These are phyloP conservation scores for Apteryx mantelli DNA, from an alignment of 2,113 vertebrate genomes.

Conservation along the genomic window DNA sequence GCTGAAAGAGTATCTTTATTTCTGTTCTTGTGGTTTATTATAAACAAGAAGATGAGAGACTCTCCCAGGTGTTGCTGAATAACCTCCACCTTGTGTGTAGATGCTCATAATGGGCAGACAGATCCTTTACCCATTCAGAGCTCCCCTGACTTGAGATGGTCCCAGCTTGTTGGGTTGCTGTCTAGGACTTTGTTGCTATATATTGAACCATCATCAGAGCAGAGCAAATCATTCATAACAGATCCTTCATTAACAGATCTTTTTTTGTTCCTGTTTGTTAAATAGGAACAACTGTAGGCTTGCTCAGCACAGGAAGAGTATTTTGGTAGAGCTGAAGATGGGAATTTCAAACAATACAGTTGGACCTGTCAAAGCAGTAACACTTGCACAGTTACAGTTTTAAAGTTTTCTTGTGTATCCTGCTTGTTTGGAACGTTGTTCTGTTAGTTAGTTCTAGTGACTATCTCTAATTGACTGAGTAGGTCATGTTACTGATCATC, in stretches of 20 bases:
- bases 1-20: not conserved
- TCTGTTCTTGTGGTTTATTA: not conserved
- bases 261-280: not conserved
- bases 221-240: not conserved
- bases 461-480: not conserved
- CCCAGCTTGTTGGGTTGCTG: not conserved
- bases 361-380: not conserved
- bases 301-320: not conserved
- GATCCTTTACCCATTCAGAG: not conserved
- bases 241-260: not conserved
- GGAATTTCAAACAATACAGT: not conserved
- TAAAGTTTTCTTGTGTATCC: not conserved
- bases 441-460: not conserved
- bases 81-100: not conserved
- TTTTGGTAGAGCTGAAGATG: not conserved
- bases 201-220: not conserved
- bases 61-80: not conserved
- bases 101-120: not conserved
- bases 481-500: not conserved
- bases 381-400: not conserved
- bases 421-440: not conserved
- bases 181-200: not conserved
- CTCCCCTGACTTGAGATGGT: not conserved
- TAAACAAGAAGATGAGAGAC: not conserved
- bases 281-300: not conserved